Evolutionary conservation across 2,113 vertebrate species (phyloP).

Genomic region (Calidris pygmaea): DNA sequence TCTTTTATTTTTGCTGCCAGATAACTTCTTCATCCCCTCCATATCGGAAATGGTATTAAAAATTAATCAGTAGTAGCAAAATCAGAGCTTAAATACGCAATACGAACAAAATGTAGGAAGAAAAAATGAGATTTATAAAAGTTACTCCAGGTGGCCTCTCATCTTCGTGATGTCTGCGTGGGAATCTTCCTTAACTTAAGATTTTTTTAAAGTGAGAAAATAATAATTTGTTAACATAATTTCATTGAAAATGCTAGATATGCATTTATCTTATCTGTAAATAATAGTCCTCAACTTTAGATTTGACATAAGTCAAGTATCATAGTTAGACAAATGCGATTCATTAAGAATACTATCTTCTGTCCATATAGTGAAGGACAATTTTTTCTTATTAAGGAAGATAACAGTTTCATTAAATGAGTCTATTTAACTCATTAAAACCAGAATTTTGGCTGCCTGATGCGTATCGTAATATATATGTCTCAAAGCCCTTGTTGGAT

Average conservation of each 20-base stretch:
- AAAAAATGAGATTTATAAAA: background rate
- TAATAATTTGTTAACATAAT: background rate
- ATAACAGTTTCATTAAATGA: background rate
- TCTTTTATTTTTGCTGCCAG: conserved; percentile 14
- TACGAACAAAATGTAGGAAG: background rate
- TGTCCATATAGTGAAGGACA: background rate
- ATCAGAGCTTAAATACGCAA: background rate
- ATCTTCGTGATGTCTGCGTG: background rate
- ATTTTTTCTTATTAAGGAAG: background rate
- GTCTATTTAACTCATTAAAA: background rate
- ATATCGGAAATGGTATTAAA: background rate
- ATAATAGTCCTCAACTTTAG: background rate
- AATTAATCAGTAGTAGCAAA: background rate
- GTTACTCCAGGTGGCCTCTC: background rate
- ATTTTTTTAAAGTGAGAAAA: background rate
- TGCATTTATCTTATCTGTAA: background rate
- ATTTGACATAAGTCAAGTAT: background rate
- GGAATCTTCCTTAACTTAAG: background rate
- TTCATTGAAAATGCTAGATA: background rate
- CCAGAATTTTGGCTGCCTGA: background rate
- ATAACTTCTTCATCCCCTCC: background rate
- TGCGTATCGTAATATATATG: background rate
- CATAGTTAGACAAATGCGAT: background rate
- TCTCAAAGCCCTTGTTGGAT: background rate
- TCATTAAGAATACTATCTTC: background rate